phyloP scores from a whole-genome alignment of 2,797 vertebrate species.

The Macrochelys suwanniensis region DNA sequence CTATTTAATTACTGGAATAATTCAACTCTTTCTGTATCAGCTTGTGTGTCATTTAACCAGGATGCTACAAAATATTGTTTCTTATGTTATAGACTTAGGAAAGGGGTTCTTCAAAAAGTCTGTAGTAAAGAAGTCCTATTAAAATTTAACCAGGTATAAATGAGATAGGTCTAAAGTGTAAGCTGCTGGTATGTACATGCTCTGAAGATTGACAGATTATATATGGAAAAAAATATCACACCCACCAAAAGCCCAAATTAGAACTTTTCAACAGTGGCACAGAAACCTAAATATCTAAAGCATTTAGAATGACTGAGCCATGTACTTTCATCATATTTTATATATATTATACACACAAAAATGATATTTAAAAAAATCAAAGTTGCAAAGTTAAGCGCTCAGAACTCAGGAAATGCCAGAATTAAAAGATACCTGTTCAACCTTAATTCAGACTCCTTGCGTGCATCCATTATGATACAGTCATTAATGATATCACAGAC shows the following conservation, averaged over 20 bases:
- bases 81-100: background rate
- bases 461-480: too few relatives aligned
- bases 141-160: background rate
- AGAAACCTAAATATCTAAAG: background rate
- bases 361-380: background rate
- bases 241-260: background rate
- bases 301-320: background rate
- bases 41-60: background rate
- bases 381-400: background rate
- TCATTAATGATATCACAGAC: too few relatives aligned
- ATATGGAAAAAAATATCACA: background rate
- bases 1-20: fast-evolving
- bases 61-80: conserved; percentile 50
- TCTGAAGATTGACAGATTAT: background rate
- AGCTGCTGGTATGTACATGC: background rate
- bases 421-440: background rate
- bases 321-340: background rate
- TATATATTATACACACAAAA: fast-evolving
- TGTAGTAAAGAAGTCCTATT: background rate
- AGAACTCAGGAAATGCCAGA: background rate
- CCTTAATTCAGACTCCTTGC: background rate
- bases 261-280: background rate
- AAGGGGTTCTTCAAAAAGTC: background rate
- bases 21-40: conserved; percentile 24
- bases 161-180: background rate